Evolutionary conservation across 1,140 invertebrate species (phyloP), one percentile per base, ranked within the genome.

Genomic region (Harlomillsia oculata): DNA sequence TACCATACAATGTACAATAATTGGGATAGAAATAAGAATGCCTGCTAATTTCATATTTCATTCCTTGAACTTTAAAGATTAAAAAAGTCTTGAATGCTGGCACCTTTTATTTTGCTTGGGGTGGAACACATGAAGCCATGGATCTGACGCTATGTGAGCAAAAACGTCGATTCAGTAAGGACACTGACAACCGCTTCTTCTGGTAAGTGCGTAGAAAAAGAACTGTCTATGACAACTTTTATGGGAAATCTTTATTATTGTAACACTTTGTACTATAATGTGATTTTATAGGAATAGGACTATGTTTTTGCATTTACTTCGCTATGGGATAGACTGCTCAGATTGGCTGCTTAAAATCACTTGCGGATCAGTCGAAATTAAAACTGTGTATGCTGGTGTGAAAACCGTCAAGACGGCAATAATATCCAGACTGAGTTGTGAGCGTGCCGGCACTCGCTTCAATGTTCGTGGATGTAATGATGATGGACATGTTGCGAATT

Each of bases 401-500:
- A 81, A 86, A 56, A 91, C 95, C 74, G 93, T 91, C 5, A 81
- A 89, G 67, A 90, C 93, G 2, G 89, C 89, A 8, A 80, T 99
- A 18, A 84, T 99, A 52, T 99, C 96, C 11, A 77, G 97, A 53
- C 77, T 99, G 4, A 97, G 92, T 71, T 97, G 89, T 74, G 95
- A 99, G 75, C 77, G 96, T 66, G 91, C 91, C 36, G 93, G 93
- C 5, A 97, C 93, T 13, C 59, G 89, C 61, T 99, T 99, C 70
- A 97, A 98, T 76, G 94, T 97, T 0, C 77, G 97, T 65, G 97
- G 97, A n/a, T 89, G 85, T 32, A 97, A 99, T 75, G 96, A 99
- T 76, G 90, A 97, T 72, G 97, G 97, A 0, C 87, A 97, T 77
- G 96, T 99, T 30, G 97, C 97, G 2, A 99, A 99, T 77, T 99